Evolutionary conservation across 1,140 invertebrate genomes (phyloP).

Genomic region (Aphaenogaster rudis): DNA sequence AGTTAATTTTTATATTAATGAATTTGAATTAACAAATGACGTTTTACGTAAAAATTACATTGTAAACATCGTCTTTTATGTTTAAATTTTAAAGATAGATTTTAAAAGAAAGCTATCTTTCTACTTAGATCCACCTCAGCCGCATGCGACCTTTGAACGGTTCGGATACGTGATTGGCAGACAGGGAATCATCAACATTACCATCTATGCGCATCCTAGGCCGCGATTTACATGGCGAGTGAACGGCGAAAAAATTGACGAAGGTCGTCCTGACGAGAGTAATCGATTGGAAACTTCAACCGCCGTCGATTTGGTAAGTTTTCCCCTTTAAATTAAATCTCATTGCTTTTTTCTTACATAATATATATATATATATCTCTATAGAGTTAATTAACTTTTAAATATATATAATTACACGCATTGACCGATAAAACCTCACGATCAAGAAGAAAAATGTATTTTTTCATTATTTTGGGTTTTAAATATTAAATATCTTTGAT

Average conservation of each 20-base stretch:
- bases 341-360: background rate
- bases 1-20: conserved; percentile 1
- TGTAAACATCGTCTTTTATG: background rate
- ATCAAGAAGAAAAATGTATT: background rate
- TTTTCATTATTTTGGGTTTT: background rate
- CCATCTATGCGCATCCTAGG: conserved; percentile 90
- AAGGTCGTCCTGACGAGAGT: conserved; percentile 86
- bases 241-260: conserved; percentile 87
- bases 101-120: background rate
- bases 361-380: background rate
- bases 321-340: background rate
- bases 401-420: background rate
- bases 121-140: conserved; percentile 89
- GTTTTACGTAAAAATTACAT: background rate
- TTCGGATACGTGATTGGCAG: conserved; percentile 91
- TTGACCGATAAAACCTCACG: background rate
- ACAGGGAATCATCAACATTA: conserved; percentile 90
- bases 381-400: background rate
- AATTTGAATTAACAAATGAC: background rate
- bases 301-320: conserved; percentile 87
- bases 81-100: background rate
- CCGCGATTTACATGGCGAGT: conserved; percentile 90
- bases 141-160: conserved; percentile 87
- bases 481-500: conserved; percentile 10
- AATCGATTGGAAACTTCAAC: conserved; percentile 87